Conservation (phyloP, 2,797 vertebrate species). For the Acrocephalus scirpaceus region DNA sequence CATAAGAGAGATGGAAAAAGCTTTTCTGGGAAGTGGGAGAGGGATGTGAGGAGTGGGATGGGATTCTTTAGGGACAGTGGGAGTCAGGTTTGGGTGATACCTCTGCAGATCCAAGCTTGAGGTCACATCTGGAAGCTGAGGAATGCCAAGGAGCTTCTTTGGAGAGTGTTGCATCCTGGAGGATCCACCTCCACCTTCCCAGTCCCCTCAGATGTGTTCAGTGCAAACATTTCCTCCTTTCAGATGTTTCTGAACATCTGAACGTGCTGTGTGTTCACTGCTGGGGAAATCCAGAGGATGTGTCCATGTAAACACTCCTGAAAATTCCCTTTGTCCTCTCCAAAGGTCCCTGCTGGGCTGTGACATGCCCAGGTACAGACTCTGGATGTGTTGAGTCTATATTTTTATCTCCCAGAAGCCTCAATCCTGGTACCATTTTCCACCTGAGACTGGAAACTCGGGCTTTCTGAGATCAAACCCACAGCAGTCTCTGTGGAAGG, state of each 20-base stretch:
- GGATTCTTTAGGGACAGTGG: neutral
- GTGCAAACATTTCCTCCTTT: neutral
- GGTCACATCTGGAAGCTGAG: neutral
- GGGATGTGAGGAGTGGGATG: neutral
- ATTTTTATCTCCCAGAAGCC: neutral
- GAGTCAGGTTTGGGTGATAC: accelerated
- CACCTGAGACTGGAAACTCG: accelerated
- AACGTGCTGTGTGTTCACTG: accelerated
- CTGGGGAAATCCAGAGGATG: accelerated
- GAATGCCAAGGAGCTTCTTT: neutral
- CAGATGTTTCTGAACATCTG: accelerated
- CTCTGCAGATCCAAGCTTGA: accelerated
- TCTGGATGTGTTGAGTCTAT: neutral
- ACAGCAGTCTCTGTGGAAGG: neutral
- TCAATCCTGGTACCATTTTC: neutral
- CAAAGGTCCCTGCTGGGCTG: neutral
- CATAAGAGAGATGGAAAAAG: neutral
- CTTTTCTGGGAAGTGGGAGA: neutral
- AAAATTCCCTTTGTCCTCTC: neutral
- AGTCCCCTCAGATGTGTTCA: accelerated
- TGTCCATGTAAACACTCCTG: neutral
- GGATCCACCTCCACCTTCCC: neutral
- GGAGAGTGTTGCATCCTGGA: neutral
- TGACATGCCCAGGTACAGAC: accelerated
- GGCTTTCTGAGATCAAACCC: neutral